Percentiles rank a stretch among this genome's conserved stretches.
Conservation (phyloP, 1,140 invertebrate species). For the Zaprionus ghesquierei region DNA sequence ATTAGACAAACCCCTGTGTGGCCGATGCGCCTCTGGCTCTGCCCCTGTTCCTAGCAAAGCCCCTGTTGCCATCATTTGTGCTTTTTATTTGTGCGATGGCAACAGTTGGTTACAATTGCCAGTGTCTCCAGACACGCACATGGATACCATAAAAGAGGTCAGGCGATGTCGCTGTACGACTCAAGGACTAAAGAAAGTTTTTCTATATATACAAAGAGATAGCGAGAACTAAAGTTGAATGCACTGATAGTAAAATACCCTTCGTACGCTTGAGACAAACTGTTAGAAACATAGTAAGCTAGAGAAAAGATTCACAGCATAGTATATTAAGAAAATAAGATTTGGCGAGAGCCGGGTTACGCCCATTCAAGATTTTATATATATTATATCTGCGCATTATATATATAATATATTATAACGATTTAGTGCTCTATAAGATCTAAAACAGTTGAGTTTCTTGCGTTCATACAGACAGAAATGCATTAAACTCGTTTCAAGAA, state of each 20-base stretch:
- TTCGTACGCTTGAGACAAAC: no score
- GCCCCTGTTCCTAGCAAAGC: not conserved
- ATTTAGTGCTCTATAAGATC: no score
- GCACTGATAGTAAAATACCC: not conserved
- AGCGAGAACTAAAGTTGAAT: not conserved
- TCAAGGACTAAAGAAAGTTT: conserved; percentile 4
- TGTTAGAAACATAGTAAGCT: not conserved
- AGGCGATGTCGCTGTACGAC: conserved; percentile 4
- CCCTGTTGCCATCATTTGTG: conserved; percentile 17
- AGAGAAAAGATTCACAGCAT: no score
- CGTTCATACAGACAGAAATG: no score
- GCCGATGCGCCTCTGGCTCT: no score
- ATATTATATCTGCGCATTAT: no score
- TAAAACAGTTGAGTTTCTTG: no score
- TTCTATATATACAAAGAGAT: not conserved
- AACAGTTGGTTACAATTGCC: conserved; percentile 53
- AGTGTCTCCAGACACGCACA: conserved; percentile 47
- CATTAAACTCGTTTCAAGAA: no score
- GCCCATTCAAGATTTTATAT: no score
- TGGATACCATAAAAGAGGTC: conserved; percentile 17
- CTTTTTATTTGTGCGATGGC: conserved; percentile 40
- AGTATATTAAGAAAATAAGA: no score
- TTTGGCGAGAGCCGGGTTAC: no score
- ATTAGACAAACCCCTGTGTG: conserved; percentile 31
- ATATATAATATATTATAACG: no score